Base-by-base conservation (phyloP, 2,888 invertebrate species). In the Prosopocoilus inquinatus region DNA sequence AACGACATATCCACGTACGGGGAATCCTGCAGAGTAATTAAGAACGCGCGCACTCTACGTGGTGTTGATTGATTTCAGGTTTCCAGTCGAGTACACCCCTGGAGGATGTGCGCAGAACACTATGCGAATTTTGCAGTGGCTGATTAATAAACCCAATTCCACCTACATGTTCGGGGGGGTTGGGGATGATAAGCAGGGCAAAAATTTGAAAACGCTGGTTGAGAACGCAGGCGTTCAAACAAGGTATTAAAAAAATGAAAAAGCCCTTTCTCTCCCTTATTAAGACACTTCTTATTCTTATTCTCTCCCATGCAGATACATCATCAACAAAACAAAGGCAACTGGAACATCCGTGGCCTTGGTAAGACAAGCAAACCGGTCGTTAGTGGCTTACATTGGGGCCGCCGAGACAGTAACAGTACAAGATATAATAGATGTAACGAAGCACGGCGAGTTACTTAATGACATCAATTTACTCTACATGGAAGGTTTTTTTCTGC, bases 401-500 rank as follows among this genome's bases (percentile, higher is more conserved):
- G 84, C 84, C 4, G 82, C 84, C 1, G 73, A 73, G 52, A 68
- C 75, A 53, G 76, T 78, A 64, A 70, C 72, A 9, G 59, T 74
- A 28, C 67, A 72, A 11, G 72, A 73, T 61, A 69, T 79, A 39
- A 46, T 59, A 20, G 15, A n/a, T 43, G 36, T 38, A 33, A 50
- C 39, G 5, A 59, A 66, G 32, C 65, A 70, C 32, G 41, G 54
- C 9, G n/a, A 50, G 0, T 44, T 69, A n/a, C 56, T 76, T 9
- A 53, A 69, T 15, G 55, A 61, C 15, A 69, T 71, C 4, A 58
- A 70, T 47, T 63, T 77, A 16, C 67, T 82, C 33, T 83, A 83
- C 61, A 73, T 84, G 50, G 84, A 84, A 71, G 83, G 82, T 3
- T 84, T 81, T 69, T 84, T 84, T 67, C 67, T 84, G 43, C 79